Conservation (phyloP, 2,113 vertebrate species). For the Ophiodon elongatus region DNA sequence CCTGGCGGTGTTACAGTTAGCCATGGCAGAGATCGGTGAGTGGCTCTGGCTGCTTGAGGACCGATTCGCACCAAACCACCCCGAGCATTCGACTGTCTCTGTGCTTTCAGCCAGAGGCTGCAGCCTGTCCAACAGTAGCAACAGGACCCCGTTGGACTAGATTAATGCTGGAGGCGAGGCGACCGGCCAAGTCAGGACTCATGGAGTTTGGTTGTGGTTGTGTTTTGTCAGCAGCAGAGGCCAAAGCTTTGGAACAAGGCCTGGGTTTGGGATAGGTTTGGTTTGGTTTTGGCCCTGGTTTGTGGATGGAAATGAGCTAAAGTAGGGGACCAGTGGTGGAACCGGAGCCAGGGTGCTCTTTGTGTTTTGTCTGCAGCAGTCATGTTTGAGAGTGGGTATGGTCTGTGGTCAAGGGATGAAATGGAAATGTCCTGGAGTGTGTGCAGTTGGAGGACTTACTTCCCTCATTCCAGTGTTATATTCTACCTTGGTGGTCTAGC, state of each 20-base stretch:
- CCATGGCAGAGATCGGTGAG: constrained; percentile 36
- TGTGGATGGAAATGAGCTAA: constrained; percentile 31
- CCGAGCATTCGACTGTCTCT: constrained; percentile 11
- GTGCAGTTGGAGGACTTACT: not conserved
- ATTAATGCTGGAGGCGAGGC: constrained; percentile 21
- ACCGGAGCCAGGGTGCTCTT: constrained; percentile 14
- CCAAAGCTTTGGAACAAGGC: constrained; percentile 24
- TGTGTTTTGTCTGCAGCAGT: constrained; percentile 36
- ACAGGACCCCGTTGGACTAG: constrained; percentile 17
- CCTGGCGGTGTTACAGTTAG: constrained; percentile 23
- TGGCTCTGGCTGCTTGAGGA: constrained; percentile 16
- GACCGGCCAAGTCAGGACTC: constrained; percentile 37
- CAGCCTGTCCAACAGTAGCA: constrained; percentile 35
- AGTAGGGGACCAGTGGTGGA: constrained; percentile 11
- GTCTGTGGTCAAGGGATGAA: not conserved
- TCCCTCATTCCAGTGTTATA: not conserved
- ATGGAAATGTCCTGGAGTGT: constrained; percentile 25
- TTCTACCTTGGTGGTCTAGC: constrained; percentile 27
- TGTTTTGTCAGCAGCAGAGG: constrained; percentile 40
- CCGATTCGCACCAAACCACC: constrained; percentile 29
- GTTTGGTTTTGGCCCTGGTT: constrained; percentile 43
- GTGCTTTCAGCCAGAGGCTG: constrained; percentile 40
- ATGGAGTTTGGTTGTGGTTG: constrained; percentile 41
- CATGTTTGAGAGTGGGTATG: not conserved
- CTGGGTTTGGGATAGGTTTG: constrained; percentile 13